Evolutionary conservation across 2,888 invertebrate species (phyloP), one percentile per base, ranked within the genome.

Genomic region (Sarcophaga subvicina): DNA sequence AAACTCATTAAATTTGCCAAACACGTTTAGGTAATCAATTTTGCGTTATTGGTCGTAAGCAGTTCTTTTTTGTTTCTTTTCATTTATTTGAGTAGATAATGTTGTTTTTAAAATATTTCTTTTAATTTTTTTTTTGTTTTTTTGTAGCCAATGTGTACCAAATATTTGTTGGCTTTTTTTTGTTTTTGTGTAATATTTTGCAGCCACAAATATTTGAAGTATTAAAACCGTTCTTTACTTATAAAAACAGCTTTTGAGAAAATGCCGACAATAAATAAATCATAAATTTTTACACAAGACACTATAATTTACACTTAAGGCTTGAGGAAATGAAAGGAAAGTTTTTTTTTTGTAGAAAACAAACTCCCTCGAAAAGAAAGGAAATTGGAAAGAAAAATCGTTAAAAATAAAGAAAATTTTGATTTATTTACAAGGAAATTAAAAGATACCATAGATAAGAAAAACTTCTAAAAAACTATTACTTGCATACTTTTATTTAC

Each of bases 1-100:
- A 79, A 84, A 77, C 84, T 87, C 87, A 87, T 87, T 87, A 87
- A 81, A 87, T 76, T 87, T 87, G 71, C 87, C 87, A 87, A 87
- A 87, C 87, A 87, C 87, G 87, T 87, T 87, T 87, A 78, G 71
- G 79, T 84, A 87, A 87, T 87, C 87, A 87, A 87, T 87, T 75
- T 80, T 80, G 54, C 62, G 76, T 72, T 85, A 80, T 85, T 85
- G 76, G 66, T 85, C 76, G 76, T 85, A 80, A 85, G 80, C 66
- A 85, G 70, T 70, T 20, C 69, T 45, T 76, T 69, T 10, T 76
- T 62, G 4, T 14, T 4, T 27, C 8, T 6, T 37, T 37, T 37
- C 37, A 37, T 37, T 37, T 10, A 37, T 54, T 54, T 54, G 60
- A 22, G 60, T 45, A 37, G 62, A 5, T 37, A 49, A n/a, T 64